Evolutionary conservation across 2,113 vertebrate genomes (phyloP), one percentile per base, ranked within the genome.

Genomic region (Dascyllus trimaculatus): DNA sequence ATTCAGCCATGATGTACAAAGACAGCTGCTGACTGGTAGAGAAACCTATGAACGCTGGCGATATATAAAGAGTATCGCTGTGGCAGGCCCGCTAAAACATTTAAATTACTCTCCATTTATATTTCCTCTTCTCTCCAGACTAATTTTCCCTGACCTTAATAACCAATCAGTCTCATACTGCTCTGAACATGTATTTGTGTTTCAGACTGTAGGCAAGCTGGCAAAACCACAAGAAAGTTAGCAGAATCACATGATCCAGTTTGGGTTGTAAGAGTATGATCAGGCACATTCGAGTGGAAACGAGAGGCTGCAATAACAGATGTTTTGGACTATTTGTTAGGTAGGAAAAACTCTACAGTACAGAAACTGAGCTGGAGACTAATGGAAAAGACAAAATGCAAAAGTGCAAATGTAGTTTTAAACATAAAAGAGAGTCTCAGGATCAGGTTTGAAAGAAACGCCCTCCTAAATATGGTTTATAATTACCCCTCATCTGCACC

Each of bases 391-490:
- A 40, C 14, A 15, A 9, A 71, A 22, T 1, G 40, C 32, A 22
- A 56, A 54, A 26, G n/a, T 59, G 29, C 21, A 65, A 24, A 63
- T 18, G 38, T 2, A 74, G 19, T 58, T 38, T 4, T 26, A 51
- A 35, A 67, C 49, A 51, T 45, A 2, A 64, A 19, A 22, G 48
- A 56, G 38, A 56, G 19, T 63, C 24, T 70, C 2, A 1, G 59
- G 29, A 48, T 80, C 53, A 15, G 26, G 52, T 88, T 91, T 87
- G 80, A 35, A n/a, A 35, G 71, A 77, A 81, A 32, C 46, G 45
- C 56, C 22, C 54, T 77, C 52, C 90, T 89, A 90, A 81, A 90
- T 80, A 81, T 66, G 84, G 66, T 78, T 65, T 52, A 35, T 91
- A 93, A 92, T 92, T 86, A 90, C 49, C 32, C 10, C 51, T 59